Base-by-base conservation (phyloP, 2,113 vertebrate species). In the Gnathonemus echidnorhynchus region DNA sequence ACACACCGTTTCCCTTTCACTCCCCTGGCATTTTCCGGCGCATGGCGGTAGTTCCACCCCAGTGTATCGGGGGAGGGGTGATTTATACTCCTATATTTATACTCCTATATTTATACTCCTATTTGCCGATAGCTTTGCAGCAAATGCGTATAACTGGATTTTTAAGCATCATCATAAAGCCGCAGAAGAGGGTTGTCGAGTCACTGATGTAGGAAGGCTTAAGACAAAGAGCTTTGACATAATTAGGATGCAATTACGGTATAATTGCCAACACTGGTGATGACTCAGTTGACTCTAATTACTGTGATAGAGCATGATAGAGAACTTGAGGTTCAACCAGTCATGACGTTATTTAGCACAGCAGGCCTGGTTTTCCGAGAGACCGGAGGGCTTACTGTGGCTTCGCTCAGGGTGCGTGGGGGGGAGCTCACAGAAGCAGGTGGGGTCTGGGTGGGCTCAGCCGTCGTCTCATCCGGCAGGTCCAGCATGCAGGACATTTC, bases 401-500 rank as follows among this genome's bases (percentile, higher is more conserved):
- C 90, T 0, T 91, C 27, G 86, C 90, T 91, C 0, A 93, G 92
- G 19, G 92, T 92, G 17, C 91, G 31, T 5, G 93, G 93, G 50
- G 95, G 91, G 0, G 93, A 90, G 1, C 91, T 89, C 58, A 89
- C 88, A 27, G 95, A 92, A n/a, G 45, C 13, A 80, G 35, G 15
- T 19, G 31, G 74, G 35, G 35, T 48, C 17, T 89, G 93, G 90
- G 93, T 94, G 86, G 95, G 92, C 15, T 94, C 95, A 21, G 94
- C 90, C 0, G 90, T 95, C 89, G 91, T 89, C 8, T 94, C 90
- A 5, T 2, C 8, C 0, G 91, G 93, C 3, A 93, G 90, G 17
- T 95, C 83, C 90, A 98, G 94, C n/a, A 96, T 91, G 89, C 98
- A 99, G 91, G 96, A 96, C 91, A 99, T 92, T 91, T 97, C 95